Percentiles rank a stretch among this genome's conserved stretches.
Conservation (phyloP, 2,888 invertebrate genomes). For the Syritta pipiens region DNA sequence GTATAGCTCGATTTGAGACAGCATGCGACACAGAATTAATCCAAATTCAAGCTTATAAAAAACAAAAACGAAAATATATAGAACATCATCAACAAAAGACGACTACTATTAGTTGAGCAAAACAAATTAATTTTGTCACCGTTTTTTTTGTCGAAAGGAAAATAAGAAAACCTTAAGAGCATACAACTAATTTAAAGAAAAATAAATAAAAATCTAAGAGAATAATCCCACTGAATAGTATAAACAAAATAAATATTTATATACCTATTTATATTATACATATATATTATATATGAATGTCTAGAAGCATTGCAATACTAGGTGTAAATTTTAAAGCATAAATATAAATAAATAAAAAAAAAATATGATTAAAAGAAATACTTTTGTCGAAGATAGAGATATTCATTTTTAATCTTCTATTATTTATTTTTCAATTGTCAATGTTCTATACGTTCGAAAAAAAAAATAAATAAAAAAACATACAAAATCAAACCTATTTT, state of each 20-base stretch:
- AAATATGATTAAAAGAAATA: conserved; percentile 14
- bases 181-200: conserved; percentile 19
- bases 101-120: conserved; percentile 65
- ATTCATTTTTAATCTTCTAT: conserved; percentile 34
- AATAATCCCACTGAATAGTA: conserved; percentile 69
- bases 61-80: conserved; percentile 38
- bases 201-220: conserved; percentile 50
- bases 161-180: too few species aligned
- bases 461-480: conserved; percentile 21
- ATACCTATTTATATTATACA: conserved; percentile 63
- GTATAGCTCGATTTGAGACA: conserved; percentile 19
- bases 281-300: conserved; percentile 60
- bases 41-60: conserved; percentile 47
- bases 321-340: conserved; percentile 55
- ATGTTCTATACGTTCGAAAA: conserved; percentile 32
- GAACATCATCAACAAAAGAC: conserved; percentile 36
- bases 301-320: conserved; percentile 67
- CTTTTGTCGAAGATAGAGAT: conserved; percentile 17
- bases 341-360: conserved; percentile 31
- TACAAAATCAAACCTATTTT: conserved; percentile 60
- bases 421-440: conserved; percentile 51
- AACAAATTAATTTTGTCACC: conserved; percentile 30
- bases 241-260: conserved; percentile 68
- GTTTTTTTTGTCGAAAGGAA: conserved; percentile 25
- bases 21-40: conserved; percentile 14